Percentiles rank a stretch among this genome's conserved stretches.
phyloP scores from a whole-genome alignment of 2,888 invertebrate genomes.

The Eilema griseolum region DNA sequence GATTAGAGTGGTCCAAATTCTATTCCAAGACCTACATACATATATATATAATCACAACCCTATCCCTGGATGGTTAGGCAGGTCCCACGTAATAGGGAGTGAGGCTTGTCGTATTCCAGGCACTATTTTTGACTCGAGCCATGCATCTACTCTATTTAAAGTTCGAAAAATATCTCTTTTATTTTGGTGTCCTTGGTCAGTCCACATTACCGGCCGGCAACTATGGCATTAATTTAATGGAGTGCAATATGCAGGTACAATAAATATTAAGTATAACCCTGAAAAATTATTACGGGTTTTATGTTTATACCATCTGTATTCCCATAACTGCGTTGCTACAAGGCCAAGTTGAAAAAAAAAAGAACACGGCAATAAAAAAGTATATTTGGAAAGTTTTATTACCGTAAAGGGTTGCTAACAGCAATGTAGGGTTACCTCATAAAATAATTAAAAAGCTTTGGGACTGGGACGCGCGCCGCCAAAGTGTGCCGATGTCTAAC shows the following conservation, averaged over 20 bases:
- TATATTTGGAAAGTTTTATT: constrained; percentile 82
- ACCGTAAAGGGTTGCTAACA: constrained; percentile 71
- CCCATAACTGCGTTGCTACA: constrained; percentile 30
- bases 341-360: constrained; percentile 14
- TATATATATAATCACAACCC: no score
- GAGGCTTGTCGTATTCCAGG: no score
- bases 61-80: no score
- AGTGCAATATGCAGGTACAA: constrained; percentile 3
- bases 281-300: constrained; percentile 21
- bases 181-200: neutral
- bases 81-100: no score
- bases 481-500: constrained; percentile 64
- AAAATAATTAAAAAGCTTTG: constrained; percentile 71
- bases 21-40: neutral
- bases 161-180: neutral
- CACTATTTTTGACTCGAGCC: no score
- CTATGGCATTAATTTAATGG: neutral
- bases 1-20: no score
- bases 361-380: constrained; percentile 52
- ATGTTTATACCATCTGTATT: constrained; percentile 23
- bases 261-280: constrained; percentile 13
- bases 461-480: constrained; percentile 55
- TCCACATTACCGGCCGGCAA: neutral
- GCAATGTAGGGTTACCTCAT: constrained; percentile 61
- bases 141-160: neutral